Percentiles rank a stretch among this genome's conserved stretches.
These are phyloP conservation scores for Cyanocitta stelleri DNA, from an alignment of 2,113 vertebrate species.

Conservation along the genomic window DNA sequence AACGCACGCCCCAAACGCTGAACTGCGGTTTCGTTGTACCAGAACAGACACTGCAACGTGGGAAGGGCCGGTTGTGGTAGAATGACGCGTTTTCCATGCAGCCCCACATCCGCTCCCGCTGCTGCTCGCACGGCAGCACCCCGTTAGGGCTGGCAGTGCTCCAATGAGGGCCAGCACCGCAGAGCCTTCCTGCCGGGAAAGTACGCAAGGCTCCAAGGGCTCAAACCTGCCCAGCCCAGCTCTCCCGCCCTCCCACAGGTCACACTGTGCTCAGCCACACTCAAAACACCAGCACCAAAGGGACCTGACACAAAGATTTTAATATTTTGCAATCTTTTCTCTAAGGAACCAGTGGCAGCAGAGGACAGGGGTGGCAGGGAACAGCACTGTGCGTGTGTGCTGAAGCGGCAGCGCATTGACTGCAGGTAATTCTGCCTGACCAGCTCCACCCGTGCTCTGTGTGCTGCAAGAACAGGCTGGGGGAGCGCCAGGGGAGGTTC, in stretches of 20 bases:
- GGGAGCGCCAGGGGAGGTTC: fast-evolving
- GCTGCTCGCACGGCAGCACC: fast-evolving
- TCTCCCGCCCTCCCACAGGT: not conserved
- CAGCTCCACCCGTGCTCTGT: fast-evolving
- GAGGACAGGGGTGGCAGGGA: not conserved
- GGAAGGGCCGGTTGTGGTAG: fast-evolving
- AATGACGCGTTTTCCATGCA: not conserved
- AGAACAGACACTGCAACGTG: fast-evolving
- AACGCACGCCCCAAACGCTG: fast-evolving
- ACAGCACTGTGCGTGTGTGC: fast-evolving
- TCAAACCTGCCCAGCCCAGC: not conserved
- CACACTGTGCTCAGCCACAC: fast-evolving
- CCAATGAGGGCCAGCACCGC: fast-evolving
- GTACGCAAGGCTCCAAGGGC: fast-evolving
- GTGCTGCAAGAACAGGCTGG: not conserved
- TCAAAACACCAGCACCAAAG: fast-evolving
- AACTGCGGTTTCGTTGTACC: fast-evolving
- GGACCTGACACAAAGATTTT: not conserved
- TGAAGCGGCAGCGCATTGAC: fast-evolving
- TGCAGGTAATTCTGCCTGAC: fast-evolving
- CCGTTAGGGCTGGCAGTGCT: not conserved
- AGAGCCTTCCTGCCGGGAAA: too few species aligned
- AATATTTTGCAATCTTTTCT: not conserved
- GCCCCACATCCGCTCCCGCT: not conserved
- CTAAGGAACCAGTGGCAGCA: not conserved